phyloP scores from a whole-genome alignment of 92 coral and sea anemone species.

The Epizoanthus illoricatus region DNA sequence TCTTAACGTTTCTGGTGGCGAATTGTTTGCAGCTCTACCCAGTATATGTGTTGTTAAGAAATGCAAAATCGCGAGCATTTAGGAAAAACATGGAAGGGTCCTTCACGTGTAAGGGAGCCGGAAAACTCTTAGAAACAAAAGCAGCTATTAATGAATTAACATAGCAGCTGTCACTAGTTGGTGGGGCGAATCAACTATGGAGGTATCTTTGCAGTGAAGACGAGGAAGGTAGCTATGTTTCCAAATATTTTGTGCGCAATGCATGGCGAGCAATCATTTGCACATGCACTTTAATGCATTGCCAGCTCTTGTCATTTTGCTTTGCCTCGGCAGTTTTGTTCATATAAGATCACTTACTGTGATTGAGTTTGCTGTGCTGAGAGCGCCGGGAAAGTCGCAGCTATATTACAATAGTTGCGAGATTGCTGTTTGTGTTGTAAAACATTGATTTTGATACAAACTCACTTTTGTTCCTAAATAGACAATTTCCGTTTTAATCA shows the following conservation, averaged over 20 bases:
- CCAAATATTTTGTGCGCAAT: background rate
- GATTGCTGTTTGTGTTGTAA: background rate
- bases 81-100: background rate
- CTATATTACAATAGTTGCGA: background rate
- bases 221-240: slow-evolving; percentile 1
- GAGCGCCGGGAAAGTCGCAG: background rate
- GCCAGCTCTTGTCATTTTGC: background rate
- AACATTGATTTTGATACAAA: background rate
- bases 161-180: background rate
- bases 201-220: background rate
- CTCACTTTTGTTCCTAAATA: background rate
- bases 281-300: background rate
- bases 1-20: slow-evolving; percentile 36
- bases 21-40: slow-evolving; percentile 4
- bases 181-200: background rate
- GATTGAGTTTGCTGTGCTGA: background rate
- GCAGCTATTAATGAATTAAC: background rate
- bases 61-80: slow-evolving; percentile 30
- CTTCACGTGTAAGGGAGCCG: slow-evolving; percentile 23
- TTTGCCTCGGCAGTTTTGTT: background rate
- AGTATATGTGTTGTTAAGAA: slow-evolving; percentile 5
- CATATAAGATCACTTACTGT: background rate
- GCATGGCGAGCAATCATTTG: background rate
- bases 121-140: slow-evolving; percentile 8
- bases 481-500: slow-evolving; percentile 9